Evolutionary conservation across 2,888 invertebrate genomes (phyloP), one percentile per base, ranked within the genome.

Genomic region (Elmis aenea): DNA sequence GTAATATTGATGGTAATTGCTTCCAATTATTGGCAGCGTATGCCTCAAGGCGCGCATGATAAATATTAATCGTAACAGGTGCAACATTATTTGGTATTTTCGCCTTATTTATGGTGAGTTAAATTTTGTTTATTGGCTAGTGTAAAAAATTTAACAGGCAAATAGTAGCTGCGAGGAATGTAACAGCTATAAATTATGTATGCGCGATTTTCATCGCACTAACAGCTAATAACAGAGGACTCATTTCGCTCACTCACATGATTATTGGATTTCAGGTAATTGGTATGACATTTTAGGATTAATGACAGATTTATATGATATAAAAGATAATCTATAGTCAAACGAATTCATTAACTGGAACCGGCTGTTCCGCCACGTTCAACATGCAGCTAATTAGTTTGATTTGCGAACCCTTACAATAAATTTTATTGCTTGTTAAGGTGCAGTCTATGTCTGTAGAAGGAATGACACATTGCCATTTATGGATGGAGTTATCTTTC

Each of bases 321-420:
- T 28, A 25, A 35, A 32, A 36, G 28, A 20, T 22, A 41, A 33
- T 28, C 20, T 34, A 10, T 25, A 31, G 12, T 13, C 16, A 24
- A 42, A 26, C 30, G 25, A 32, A 32, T 36, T 25, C 24, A 36
- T 30, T 36, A 25, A 12, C 15, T 33, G 21, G 35, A 42, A 30
- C 25, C 26, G 23, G 27, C 20, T 16, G 35, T 32, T 50, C 47
- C 51, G 49, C 46, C 42, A 52, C 45, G 48, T 42, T 52, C 49
- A 44, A 50, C 48, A 39, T 20, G 51, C 48, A 52, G 53, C 50
- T 57, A 56, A 57, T 56, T 57, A 57, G 57, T 54, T 55, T 56
- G 57, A 58, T 58, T 59, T 58, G 58, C 58, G 57, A 56, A 54
- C 51, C 52, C 50, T 47, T 52, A 50, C 54, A 39, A 57, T 59